These are phyloP conservation scores for Cheilosia pagana DNA, from an alignment of 2,888 invertebrate genomes.

Conservation along the genomic window DNA sequence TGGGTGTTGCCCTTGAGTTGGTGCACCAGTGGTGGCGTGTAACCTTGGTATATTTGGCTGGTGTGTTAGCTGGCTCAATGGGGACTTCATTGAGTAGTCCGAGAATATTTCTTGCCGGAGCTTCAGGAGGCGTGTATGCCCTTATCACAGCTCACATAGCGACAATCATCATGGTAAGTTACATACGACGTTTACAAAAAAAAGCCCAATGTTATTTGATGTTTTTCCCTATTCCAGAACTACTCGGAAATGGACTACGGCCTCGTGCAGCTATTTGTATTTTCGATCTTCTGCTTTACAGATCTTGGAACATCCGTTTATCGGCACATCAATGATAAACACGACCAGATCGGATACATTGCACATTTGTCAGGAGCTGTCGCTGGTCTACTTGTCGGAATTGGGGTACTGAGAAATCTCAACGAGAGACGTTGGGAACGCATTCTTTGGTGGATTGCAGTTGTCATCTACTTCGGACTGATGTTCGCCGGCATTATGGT, in stretches of 20 bases:
- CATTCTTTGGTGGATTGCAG: slow-evolving; percentile 91
- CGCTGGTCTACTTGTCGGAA: slow-evolving; percentile 92
- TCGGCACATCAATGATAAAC: slow-evolving; percentile 89
- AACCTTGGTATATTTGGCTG: slow-evolving; percentile 91
- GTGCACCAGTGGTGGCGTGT: slow-evolving; percentile 98
- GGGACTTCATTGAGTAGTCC: slow-evolving; percentile 93
- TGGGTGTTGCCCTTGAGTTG: slow-evolving; percentile 97
- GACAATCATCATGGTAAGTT: slow-evolving; percentile 90
- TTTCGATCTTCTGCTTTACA: slow-evolving; percentile 90
- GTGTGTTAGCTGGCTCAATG: slow-evolving; percentile 93
- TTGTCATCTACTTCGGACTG: slow-evolving; percentile 88
- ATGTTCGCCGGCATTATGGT: slow-evolving; percentile 90
- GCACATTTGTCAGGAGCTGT: slow-evolving; percentile 97
- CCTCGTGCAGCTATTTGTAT: slow-evolving; percentile 91
- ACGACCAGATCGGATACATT: slow-evolving; percentile 94
- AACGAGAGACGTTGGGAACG: slow-evolving; percentile 92
- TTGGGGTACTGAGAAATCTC: slow-evolving; percentile 92
- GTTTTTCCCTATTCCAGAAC: slow-evolving; percentile 87
- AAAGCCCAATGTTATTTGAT: neutral
- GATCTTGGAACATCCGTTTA: slow-evolving; percentile 97
- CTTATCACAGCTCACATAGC: slow-evolving; percentile 96
- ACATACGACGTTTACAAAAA: neutral
- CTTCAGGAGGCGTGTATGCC: slow-evolving; percentile 97
- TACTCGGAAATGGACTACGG: slow-evolving; percentile 99
- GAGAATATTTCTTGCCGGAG: slow-evolving; percentile 93